Conservation (phyloP, 2,113 vertebrate genomes). For the Eudyptes chrysolophus region DNA sequence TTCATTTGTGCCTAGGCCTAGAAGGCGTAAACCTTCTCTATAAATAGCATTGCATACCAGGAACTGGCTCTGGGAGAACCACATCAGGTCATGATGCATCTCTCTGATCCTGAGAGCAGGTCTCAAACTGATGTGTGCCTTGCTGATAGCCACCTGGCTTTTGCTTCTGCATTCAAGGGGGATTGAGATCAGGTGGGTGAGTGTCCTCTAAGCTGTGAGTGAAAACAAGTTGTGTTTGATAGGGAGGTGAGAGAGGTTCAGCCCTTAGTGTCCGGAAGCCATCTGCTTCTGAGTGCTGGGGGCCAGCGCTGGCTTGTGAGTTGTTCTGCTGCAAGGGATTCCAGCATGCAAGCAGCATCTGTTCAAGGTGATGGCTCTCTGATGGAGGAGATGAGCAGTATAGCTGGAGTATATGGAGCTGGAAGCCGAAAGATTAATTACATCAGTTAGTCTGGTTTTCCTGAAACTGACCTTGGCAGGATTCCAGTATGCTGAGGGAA, state of each 20-base stretch:
- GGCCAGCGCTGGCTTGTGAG: background rate
- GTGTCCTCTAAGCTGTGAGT: background rate
- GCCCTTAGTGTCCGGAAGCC: background rate
- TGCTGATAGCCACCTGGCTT: background rate
- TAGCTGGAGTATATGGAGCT: background rate
- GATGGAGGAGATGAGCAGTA: background rate
- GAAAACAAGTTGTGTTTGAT: background rate
- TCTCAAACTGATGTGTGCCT: background rate
- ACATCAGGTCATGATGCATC: background rate
- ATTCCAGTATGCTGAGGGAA: background rate
- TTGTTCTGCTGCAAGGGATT: background rate
- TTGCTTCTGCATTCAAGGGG: background rate
- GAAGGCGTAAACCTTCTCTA: background rate
- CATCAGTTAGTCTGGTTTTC: conserved; percentile 13
- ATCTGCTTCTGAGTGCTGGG: accelerated
- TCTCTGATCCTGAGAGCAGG: background rate
- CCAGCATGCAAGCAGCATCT: background rate
- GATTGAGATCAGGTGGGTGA: background rate
- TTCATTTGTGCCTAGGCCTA: background rate
- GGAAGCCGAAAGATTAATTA: background rate
- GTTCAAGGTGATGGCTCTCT: background rate
- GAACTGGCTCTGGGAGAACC: background rate
- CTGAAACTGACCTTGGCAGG: background rate
- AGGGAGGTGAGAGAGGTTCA: background rate
- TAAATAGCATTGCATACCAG: background rate